phyloP scores from a whole-genome alignment of 2,888 invertebrate species.

The Oeneis ivallda region DNA sequence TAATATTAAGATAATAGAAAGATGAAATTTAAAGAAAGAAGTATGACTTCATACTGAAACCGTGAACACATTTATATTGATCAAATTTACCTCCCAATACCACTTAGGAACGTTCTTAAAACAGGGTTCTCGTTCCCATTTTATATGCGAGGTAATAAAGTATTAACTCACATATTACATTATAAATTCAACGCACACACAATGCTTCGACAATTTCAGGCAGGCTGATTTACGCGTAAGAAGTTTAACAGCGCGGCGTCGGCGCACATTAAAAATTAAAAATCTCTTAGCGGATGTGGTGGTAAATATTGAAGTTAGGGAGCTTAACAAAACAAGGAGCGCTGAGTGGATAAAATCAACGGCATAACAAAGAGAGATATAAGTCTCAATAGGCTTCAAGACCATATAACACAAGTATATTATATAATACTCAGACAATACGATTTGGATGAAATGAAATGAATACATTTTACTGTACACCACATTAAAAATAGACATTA shows the following conservation, averaged over 20 bases:
- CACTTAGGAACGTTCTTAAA: conserved; percentile 14
- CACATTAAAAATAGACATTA: no score
- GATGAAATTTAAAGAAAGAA: no score
- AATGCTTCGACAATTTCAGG: conserved; percentile 37
- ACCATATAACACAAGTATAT: no score
- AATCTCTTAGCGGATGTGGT: conserved; percentile 42
- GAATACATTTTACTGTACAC: no score
- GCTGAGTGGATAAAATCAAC: conserved; percentile 26
- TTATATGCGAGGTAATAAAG: conserved; percentile 7
- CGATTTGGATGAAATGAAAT: no score
- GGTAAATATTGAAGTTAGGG: conserved; percentile 47
- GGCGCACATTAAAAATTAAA: conserved; percentile 48
- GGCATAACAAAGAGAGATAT: background rate
- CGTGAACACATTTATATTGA: background rate
- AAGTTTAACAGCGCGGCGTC: conserved; percentile 41
- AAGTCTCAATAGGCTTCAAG: no score
- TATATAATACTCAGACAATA: no score
- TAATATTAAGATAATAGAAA: no score
- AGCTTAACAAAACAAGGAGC: conserved; percentile 37
- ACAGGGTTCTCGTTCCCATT: conserved; percentile 3
- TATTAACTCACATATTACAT: conserved; percentile 29
- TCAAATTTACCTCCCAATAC: conserved; percentile 7
- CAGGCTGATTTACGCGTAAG: conserved; percentile 31
- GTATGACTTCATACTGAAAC: no score
- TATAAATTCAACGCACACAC: conserved; percentile 41